Evolutionary conservation across 2,888 invertebrate species (phyloP), one percentile per base, ranked within the genome.

Genomic region (Lithophane ornitopus): DNA sequence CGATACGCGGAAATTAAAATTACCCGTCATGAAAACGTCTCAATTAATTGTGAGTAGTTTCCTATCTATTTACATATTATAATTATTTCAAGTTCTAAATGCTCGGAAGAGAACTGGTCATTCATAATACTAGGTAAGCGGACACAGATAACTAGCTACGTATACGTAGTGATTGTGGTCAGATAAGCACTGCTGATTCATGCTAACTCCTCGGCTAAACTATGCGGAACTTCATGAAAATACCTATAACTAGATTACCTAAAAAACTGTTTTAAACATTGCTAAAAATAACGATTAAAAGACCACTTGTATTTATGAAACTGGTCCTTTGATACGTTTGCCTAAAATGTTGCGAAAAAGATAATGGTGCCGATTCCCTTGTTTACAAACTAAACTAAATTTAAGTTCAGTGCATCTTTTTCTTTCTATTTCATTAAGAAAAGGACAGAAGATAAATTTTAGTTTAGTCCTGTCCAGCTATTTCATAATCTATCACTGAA

Each of bases 31-130:
- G 16, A 59, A 52, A 69, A n/a, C 69, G n/a, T 44, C 41, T 74
- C 28, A 52, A 44, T 34, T 19, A 58, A n/a, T 14, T 28, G 22
- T 44, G 12, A 34, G 41, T 52, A 28, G 49, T 52, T 44, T 70
- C 2, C 34, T 52, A 49, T n/a, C 0, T 6, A 54, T 70, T 28
- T 22, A 41, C 16, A 41, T 41, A 28, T 12, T n/a, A n/a, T n/a
- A n/a, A 28, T 54, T n/a, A n/a, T 54, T 54, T n/a, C n/a, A 71
- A 59, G 58, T 52, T 74, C 26, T 16, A 46, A 74, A 66, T 76
- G n/a, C 58, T 28, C 4, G 19, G 19, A 58, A 69, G 11, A 65
- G 54, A 41, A 75, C 56, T 78, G 41, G 34, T 8, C 22, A 26
- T 26, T 26, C 4, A 39, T 58, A 52, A 63, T 22, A 59, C 52